Evolutionary conservation across 2,113 vertebrate species (phyloP).

Genomic region (Anser cygnoides): DNA sequence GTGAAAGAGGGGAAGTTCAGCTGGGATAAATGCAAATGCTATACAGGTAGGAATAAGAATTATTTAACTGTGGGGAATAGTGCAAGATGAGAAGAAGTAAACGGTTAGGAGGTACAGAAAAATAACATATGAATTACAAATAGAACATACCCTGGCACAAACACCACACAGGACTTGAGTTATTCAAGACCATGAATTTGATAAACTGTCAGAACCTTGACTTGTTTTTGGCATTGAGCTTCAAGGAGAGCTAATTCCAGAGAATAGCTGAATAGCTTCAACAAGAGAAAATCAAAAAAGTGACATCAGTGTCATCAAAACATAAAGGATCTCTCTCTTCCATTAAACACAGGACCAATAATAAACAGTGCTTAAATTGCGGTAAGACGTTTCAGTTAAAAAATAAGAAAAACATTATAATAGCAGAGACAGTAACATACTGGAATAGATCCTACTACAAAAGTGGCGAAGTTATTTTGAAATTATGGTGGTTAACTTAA

Average conservation of each 20-base stretch:
- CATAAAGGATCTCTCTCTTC: background rate
- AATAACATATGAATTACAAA: background rate
- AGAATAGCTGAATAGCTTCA: background rate
- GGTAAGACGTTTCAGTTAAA: background rate
- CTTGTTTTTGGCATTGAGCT: background rate
- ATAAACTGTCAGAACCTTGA: background rate
- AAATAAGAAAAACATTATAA: background rate
- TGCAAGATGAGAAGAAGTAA: background rate
- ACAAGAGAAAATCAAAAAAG: background rate
- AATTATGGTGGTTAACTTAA: background rate
- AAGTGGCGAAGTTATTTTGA: background rate
- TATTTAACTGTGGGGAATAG: background rate
- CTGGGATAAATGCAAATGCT: background rate
- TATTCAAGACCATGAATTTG: background rate
- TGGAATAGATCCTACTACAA: background rate
- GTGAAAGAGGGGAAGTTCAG: background rate
- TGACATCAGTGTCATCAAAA: background rate
- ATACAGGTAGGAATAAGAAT: background rate
- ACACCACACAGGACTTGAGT: background rate
- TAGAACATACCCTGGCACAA: background rate
- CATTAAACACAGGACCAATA: background rate
- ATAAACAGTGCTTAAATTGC: background rate
- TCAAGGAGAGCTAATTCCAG: background rate
- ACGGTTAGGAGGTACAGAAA: background rate
- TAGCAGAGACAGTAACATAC: background rate